Percentiles rank a stretch among this genome's conserved stretches.
Conservation (phyloP, 2,113 vertebrate species). For the Corydoras maculifer region DNA sequence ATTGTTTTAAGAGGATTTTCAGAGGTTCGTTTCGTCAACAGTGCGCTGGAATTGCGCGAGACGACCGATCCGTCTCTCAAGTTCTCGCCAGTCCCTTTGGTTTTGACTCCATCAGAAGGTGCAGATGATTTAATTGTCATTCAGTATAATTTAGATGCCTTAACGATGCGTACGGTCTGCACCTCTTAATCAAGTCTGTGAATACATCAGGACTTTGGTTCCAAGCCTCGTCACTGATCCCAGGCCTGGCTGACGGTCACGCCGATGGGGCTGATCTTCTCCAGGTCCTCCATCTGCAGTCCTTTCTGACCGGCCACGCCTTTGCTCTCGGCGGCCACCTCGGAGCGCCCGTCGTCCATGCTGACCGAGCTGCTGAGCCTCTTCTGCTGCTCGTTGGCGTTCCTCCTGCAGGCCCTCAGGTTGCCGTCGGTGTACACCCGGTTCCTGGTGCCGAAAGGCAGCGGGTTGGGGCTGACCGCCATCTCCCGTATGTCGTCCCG, state of each 20-base stretch:
- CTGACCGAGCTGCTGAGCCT: conserved; percentile 40
- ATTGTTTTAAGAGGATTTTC: too few species aligned
- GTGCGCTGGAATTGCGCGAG: too few species aligned
- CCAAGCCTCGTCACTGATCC: conserved; percentile 43
- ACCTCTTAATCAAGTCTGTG: too few species aligned
- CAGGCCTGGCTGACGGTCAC: conserved; percentile 60
- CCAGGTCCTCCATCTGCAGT: conserved; percentile 31
- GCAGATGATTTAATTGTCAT: too few species aligned
- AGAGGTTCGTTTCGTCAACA: too few species aligned
- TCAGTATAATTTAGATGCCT: too few species aligned
- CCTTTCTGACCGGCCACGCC: conserved; percentile 38
- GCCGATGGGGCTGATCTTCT: conserved; percentile 46
- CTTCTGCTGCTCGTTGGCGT: conserved; percentile 42
- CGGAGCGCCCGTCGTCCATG: conserved; percentile 25
- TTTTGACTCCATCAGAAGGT: too few species aligned
- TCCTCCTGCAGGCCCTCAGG: conserved; percentile 26
- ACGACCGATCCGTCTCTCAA: too few species aligned
- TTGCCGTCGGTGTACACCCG: conserved; percentile 57
- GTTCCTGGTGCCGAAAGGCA: conserved; percentile 53
- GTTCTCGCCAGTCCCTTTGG: too few species aligned
- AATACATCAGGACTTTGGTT: not conserved
- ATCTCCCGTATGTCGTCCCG: conserved; percentile 39
- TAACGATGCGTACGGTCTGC: too few species aligned
- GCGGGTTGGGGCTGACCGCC: conserved; percentile 40
- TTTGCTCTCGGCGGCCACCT: conserved; percentile 7